A percentile compares a stretch with the other conserved stretches of the same genome.
phyloP scores from a whole-genome alignment of 2,797 vertebrate species.

The Siniperca obscura region DNA sequence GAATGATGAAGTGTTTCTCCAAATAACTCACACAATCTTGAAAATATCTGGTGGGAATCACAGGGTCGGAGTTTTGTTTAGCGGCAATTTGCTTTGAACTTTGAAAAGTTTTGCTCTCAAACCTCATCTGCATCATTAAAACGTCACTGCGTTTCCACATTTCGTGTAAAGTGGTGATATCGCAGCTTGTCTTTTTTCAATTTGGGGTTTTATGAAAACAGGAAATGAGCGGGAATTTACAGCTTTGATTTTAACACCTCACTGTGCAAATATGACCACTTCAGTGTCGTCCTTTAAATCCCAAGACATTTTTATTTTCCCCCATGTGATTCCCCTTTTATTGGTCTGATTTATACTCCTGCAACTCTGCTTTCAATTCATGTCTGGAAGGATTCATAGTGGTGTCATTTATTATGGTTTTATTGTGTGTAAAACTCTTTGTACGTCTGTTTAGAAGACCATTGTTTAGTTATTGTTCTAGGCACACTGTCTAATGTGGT shows the following conservation, averaged over 20 bases:
- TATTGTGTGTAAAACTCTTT: constrained; percentile 3
- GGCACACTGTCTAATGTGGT: constrained; percentile 15
- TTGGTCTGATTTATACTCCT: constrained; percentile 8
- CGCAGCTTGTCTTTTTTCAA: not conserved
- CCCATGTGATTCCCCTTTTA: not conserved
- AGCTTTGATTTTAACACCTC: constrained; percentile 30
- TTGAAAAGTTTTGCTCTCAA: constrained; percentile 6
- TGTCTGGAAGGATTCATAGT: not conserved
- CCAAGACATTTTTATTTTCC: not conserved
- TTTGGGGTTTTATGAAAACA: constrained; percentile 23
- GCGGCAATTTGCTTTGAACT: constrained; percentile 30
- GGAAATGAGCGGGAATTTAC: constrained; percentile 17
- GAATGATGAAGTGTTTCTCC: constrained; percentile 12
- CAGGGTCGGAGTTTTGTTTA: not conserved
- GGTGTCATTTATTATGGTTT: constrained; percentile 14
- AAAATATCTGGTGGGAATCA: constrained; percentile 11
- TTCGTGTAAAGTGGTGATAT: not conserved
- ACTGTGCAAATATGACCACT: not conserved
- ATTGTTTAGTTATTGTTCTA: constrained; percentile 40
- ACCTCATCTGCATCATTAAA: not conserved
- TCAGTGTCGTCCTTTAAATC: not conserved
- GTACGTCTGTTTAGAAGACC: constrained; percentile 4
- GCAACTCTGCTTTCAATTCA: constrained; percentile 24
- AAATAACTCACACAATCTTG: not conserved
- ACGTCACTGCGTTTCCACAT: not conserved